Percentiles rank a stretch among this genome's conserved stretches.
Evolutionary conservation across 2,888 invertebrate species (phyloP).

Genomic region (Trichopria drosophilae): DNA sequence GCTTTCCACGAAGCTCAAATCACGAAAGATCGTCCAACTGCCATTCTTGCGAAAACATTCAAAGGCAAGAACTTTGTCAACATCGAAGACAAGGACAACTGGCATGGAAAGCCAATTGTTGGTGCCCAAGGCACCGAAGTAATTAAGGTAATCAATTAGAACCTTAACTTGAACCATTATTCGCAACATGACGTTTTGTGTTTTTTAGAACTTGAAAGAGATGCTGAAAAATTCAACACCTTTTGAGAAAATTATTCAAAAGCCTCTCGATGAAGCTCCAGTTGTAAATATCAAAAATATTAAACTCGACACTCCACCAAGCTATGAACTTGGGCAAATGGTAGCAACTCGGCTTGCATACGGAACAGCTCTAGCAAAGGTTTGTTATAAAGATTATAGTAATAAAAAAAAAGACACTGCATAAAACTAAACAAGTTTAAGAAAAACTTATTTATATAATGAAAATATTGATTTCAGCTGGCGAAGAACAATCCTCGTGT

Average conservation of each 20-base stretch:
- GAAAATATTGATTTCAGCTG: slow-evolving; percentile 36
- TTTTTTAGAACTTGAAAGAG: slow-evolving; percentile 65
- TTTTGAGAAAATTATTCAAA: slow-evolving; percentile 64
- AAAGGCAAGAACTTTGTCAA: slow-evolving; percentile 90
- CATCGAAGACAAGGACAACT: slow-evolving; percentile 91
- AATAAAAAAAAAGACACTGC: too few species aligned
- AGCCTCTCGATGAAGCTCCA: slow-evolving; percentile 73
- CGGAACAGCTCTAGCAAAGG: slow-evolving; percentile 89
- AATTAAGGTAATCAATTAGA: slow-evolving; percentile 58
- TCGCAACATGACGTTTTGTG: slow-evolving; percentile 14
- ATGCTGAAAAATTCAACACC: slow-evolving; percentile 71
- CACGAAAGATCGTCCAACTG: slow-evolving; percentile 83
- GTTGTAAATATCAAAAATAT: slow-evolving; percentile 73
- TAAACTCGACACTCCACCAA: slow-evolving; percentile 77
- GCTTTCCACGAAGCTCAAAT: slow-evolving; percentile 80
- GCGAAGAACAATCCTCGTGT: slow-evolving; percentile 72
- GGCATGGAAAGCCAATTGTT: slow-evolving; percentile 94
- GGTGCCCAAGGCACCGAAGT: slow-evolving; percentile 78
- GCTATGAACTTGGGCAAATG: slow-evolving; percentile 75
- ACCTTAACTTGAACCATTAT: not conserved
- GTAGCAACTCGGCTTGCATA: slow-evolving; percentile 93
- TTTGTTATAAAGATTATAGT: too few species aligned
- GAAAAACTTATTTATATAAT: not conserved
- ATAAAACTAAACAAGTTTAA: too few species aligned
- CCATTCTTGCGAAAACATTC: slow-evolving; percentile 91